Conservation (phyloP, 2,113 vertebrate species). For the Erythrolamprus reginae region DNA sequence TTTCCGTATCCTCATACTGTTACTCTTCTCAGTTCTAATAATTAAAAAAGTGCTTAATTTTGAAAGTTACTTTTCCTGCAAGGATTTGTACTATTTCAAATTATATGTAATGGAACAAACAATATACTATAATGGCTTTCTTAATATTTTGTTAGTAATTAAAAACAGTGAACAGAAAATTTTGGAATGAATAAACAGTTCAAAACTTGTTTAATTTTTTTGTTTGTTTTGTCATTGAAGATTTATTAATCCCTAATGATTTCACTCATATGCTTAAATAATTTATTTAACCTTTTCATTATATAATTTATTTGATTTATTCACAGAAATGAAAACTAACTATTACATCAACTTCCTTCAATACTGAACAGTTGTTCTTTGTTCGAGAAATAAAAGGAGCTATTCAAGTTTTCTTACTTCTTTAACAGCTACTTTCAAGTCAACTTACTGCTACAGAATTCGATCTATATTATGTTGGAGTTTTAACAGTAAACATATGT, state of each 20-base stretch:
- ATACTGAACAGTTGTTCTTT: constrained; percentile 42
- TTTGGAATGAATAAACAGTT: constrained; percentile 33
- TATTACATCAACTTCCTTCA: constrained; percentile 45
- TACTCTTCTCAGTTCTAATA: too few relatives aligned
- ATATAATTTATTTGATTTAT: constrained; percentile 64
- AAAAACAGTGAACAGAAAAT: constrained; percentile 32
- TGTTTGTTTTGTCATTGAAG: too few relatives aligned
- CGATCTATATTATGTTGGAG: background rate
- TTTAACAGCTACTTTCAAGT: constrained; percentile 10
- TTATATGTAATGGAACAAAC: constrained; percentile 29
- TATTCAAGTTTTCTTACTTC: background rate
- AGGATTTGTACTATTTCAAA: constrained; percentile 16
- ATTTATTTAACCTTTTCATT: constrained; percentile 62
- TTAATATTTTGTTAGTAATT: constrained; percentile 37
- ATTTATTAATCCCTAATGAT: constrained; percentile 57
- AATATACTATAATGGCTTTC: constrained; percentile 34
- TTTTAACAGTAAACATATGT: background rate
- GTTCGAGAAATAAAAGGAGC: constrained; percentile 29
- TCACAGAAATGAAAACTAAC: constrained; percentile 49
- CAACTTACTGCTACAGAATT: background rate
- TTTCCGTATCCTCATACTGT: background rate
- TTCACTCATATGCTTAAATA: constrained; percentile 60
- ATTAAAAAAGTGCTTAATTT: background rate
- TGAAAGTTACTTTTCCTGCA: background rate
- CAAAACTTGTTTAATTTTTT: constrained; percentile 54